Evolutionary conservation across 2,797 vertebrate genomes (phyloP).

Genomic region (Dendrocincla fuliginosa): DNA sequence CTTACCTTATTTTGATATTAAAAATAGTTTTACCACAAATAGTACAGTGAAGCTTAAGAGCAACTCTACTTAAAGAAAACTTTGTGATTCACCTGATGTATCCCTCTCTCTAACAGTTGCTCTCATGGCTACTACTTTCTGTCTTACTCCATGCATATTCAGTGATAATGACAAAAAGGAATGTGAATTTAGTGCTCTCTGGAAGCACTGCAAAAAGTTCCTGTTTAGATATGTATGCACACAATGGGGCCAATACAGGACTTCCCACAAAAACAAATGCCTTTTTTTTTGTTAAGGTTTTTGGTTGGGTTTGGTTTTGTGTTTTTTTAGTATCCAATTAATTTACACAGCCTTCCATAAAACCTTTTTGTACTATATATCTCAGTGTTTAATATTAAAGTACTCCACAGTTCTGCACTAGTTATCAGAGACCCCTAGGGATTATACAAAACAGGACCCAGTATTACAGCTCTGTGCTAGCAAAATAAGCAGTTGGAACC

Average conservation of each 20-base stretch:
- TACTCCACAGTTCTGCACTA: not conserved
- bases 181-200: not conserved
- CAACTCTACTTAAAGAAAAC: not conserved
- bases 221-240: not conserved
- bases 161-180: not conserved
- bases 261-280: not conserved
- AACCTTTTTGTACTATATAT: not conserved
- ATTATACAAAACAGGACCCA: not conserved
- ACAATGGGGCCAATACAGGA: not conserved
- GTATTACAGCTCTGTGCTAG: not conserved
- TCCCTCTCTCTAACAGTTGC: not conserved
- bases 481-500: not conserved
- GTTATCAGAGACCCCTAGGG: not conserved
- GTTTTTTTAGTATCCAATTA: not conserved
- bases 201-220: not conserved
- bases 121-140: not conserved
- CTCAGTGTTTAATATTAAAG: not conserved
- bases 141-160: not conserved
- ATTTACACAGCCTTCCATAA: not conserved
- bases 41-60: not conserved
- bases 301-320: too few species aligned
- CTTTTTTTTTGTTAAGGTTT: not conserved
- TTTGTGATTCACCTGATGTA: not conserved
- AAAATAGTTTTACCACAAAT: not conserved
- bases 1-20: not conserved